phyloP scores from a whole-genome alignment of 92 coral and sea anemone species.

The Umimayanthus kanabou region DNA sequence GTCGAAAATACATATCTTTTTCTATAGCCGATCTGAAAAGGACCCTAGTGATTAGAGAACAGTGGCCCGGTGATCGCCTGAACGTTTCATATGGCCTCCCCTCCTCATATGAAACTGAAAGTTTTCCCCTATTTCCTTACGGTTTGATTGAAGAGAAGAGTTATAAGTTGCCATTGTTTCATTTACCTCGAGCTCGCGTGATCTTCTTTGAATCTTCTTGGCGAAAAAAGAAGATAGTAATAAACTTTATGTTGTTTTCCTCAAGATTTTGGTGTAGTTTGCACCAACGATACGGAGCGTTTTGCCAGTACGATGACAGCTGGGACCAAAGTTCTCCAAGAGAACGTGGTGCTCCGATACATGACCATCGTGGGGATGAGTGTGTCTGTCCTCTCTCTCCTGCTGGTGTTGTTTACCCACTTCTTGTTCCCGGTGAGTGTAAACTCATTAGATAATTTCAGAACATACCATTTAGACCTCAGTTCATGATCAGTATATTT shows the following conservation, averaged over 20 bases:
- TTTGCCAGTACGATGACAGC: background rate
- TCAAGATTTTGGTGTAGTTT: conserved; percentile 45
- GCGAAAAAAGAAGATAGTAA: background rate
- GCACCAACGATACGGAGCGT: conserved; percentile 64
- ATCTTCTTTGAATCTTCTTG: too few species aligned
- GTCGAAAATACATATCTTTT: too few species aligned
- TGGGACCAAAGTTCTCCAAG: background rate
- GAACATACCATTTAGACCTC: too few species aligned
- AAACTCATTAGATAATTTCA: too few species aligned
- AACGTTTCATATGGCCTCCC: too few species aligned
- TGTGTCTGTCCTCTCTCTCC: conserved; percentile 63
- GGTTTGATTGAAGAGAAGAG: background rate
- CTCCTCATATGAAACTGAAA: too few species aligned
- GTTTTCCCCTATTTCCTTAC: too few species aligned
- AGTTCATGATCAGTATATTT: too few species aligned
- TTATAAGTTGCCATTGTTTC: background rate
- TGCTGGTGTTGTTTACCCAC: conserved; percentile 64
- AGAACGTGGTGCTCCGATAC: conserved; percentile 56
- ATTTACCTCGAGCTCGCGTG: too few species aligned
- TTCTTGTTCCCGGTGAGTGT: conserved; percentile 35
- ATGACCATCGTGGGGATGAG: conserved; percentile 68
- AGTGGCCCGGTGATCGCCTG: too few species aligned
- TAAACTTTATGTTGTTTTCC: background rate
- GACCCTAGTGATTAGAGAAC: too few species aligned
- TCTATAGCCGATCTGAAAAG: too few species aligned